Evolutionary conservation across 1,140 invertebrate genomes (phyloP).

Genomic region (Dreissena polymorpha): DNA sequence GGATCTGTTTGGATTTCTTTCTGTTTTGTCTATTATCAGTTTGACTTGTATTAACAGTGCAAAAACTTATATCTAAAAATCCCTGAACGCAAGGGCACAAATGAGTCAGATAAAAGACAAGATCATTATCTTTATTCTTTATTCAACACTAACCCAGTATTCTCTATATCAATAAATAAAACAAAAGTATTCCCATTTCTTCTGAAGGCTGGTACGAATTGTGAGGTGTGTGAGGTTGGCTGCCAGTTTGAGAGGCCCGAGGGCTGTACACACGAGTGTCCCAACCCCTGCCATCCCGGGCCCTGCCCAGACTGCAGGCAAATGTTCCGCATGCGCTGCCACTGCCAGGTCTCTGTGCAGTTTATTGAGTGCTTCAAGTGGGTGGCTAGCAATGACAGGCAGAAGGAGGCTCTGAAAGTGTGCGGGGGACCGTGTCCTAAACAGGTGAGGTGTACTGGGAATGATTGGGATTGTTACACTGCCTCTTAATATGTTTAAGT

Average conservation of each 20-base stretch:
- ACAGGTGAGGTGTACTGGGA: conserved; percentile 83
- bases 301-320: conserved; percentile 84
- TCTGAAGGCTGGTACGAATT: conserved; percentile 81
- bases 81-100: no score
- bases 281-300: conserved; percentile 86
- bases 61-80: no score
- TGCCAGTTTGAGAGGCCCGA: conserved; percentile 86
- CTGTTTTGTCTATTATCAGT: no score
- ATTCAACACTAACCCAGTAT: no score
- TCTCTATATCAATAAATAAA: no score
- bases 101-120: no score
- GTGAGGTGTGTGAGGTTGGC: conserved; percentile 86
- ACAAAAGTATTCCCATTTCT: no score
- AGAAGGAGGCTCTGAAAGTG: conserved; percentile 83
- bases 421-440: conserved; percentile 93
- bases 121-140: no score
- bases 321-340: conserved; percentile 87
- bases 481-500: neutral
- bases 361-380: conserved; percentile 88
- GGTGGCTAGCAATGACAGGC: conserved; percentile 80
- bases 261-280: conserved; percentile 90
- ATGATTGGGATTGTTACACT: no score
- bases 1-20: no score
- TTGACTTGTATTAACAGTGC: no score
- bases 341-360: conserved; percentile 88